Evolutionary conservation across 2,888 invertebrate genomes (phyloP), one percentile per base, ranked within the genome.

Genomic region (Dugesia japonica): DNA sequence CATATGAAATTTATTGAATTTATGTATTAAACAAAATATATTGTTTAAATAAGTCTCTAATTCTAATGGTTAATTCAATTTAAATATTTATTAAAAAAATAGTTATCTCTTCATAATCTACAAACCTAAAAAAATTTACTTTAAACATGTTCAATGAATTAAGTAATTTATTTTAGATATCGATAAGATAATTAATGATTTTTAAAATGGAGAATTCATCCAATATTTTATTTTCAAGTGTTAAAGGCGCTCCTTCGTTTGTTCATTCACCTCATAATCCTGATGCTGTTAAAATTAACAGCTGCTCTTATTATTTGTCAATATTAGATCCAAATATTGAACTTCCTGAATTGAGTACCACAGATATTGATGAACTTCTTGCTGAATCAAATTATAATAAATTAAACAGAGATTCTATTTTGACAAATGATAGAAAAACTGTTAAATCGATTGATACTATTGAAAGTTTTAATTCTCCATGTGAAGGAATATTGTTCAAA

Each of bases 321-420:
- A 56, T 56, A 56, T 56, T 56, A n/a, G 72, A 72, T 26, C 72
- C 72, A 1, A 72, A 72, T 28, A 72, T 72, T 28, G 72, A 72
- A 28, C 28, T 72, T n/a, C 72, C 72, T 17, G 31, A 72, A 27
- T n/a, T 72, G 26, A 72, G 72, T 72, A 31, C 72, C 4, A 27
- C 28, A n/a, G 72, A 72, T 15, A 31, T 72, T 7, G 72, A 72
- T 28, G 72, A 72, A 28, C 13, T 72, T 1, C 72, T 72, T n/a
- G 26, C 56, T 1, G 56, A 56, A 56, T 56, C 56, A 4, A 20
- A n/a, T n/a, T 56, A n/a, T 20, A 20, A n/a, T n/a, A 56, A 23
- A n/a, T n/a, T 23, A 7, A 56, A 1, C 17, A n/a, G n/a, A 56
- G 56, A 20, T n/a, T n/a, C 56, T n/a, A 13, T 31, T 7, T 31